Base-by-base conservation (phyloP, 2,888 invertebrate species). In the Cosmia trapezina region DNA sequence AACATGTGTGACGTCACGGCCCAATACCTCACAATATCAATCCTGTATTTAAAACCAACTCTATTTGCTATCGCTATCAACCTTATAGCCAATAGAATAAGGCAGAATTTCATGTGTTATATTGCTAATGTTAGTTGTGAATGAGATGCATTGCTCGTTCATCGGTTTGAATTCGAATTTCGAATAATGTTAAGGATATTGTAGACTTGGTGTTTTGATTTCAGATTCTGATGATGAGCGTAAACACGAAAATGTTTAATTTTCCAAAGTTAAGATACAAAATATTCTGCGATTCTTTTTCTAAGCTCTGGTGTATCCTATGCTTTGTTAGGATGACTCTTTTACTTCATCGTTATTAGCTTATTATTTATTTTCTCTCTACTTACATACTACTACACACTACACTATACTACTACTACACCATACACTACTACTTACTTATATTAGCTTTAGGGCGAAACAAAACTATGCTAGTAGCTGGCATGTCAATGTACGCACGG, bases 1-100 rank as follows among this genome's bases (percentile, higher is more conserved):
- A 87, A 83, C 91, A 92, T 87, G 83, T 87, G 83, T 91, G 91
- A 89, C 90, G 81, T 87, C 86, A 89, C 88, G 90, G 83, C 63
- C 87, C 89, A 85, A 90, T 89, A 89, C 89, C 87, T 90, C 88
- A 78, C 88, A 86, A 89, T 89, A 89, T 87, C 89, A 89, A 88
- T 88, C 85, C 78, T 84, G 76, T 77, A 87, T 85, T 84, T 71
- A 83, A 79, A 83, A 81, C 87, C 80, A 81, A 76, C 14, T 56
- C 45, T 76, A 47, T 74, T 73, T 76, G 61, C 76, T 33, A 2
- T 63, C 9, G 7, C 19, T 56, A 45, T 65, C 45, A 28, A 1
- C 60, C 61, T 60, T 88, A 82, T 59, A 0, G 0, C 0, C 0
- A 0, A 37, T 0, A 0, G 0, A 0, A 70, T 88, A 89, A 77